Evolutionary conservation across 2,797 vertebrate genomes (phyloP).

Genomic region (Sitta carolinensis): DNA sequence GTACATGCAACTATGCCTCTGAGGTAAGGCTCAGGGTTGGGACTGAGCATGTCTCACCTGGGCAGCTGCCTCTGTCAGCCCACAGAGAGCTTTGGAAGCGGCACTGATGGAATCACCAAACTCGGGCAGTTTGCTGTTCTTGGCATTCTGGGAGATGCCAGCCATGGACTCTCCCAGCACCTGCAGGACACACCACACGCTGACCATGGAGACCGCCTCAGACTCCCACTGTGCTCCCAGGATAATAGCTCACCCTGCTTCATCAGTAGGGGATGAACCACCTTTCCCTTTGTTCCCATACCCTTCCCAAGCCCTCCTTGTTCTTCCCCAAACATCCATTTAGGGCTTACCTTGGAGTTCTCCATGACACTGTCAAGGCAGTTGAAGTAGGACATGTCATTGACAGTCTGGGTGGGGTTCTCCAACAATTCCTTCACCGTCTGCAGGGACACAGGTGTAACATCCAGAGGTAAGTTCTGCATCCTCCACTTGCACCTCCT

Average conservation of each 20-base stretch:
- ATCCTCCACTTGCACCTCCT: too few species aligned
- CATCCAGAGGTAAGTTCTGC: neutral
- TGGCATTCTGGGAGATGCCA: constrained; percentile 96
- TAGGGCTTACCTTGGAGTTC: constrained; percentile 90
- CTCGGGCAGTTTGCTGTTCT: constrained; percentile 93
- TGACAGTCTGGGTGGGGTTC: constrained; percentile 93
- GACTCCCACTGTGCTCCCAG: fast-evolving
- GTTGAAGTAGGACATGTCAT: constrained; percentile 93
- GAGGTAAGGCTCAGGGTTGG: neutral
- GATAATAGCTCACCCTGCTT: neutral
- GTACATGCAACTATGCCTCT: fast-evolving
- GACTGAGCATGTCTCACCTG: constrained; percentile 76
- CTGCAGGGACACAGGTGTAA: constrained; percentile 65
- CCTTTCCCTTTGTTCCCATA: neutral
- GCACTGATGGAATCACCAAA: constrained; percentile 92
- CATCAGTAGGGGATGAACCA: neutral
- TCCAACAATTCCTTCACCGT: constrained; percentile 92
- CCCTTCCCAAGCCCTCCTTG: neutral
- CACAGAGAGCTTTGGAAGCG: constrained; percentile 94
- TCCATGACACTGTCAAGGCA: constrained; percentile 99
- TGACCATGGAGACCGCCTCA: neutral
- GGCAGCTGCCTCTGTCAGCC: constrained; percentile 93
- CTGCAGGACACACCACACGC: constrained; percentile 53
- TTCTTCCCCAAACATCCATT: neutral
- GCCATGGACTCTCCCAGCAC: constrained; percentile 97